phyloP scores from a whole-genome alignment of 2,888 invertebrate species.

The Drosophila barbarae region DNA sequence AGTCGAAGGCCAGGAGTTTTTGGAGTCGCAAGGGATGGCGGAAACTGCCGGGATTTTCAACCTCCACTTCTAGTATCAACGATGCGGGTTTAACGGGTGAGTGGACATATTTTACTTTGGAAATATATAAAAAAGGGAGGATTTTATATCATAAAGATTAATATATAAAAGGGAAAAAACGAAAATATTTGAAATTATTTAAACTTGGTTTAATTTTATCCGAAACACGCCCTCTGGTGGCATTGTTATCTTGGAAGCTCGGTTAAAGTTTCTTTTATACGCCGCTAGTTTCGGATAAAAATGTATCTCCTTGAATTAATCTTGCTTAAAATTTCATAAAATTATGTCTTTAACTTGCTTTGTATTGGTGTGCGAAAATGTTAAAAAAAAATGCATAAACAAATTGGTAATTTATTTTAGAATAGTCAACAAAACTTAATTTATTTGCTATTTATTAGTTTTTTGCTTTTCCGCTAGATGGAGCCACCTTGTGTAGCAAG shows the following conservation, averaged over 20 bases:
- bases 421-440: neutral
- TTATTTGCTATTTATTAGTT: neutral
- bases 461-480: neutral
- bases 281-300: neutral
- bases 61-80: slow-evolving; percentile 85
- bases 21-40: slow-evolving; percentile 90
- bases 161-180: neutral
- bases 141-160: neutral
- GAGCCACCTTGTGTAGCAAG: neutral
- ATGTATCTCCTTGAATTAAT: neutral
- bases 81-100: slow-evolving; percentile 85
- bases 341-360: neutral
- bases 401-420: neutral
- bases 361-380: neutral
- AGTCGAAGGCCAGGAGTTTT: slow-evolving; percentile 81
- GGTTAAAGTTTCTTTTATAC: neutral
- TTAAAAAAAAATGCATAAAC: neutral
- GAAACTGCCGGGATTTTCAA: slow-evolving; percentile 87
- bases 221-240: neutral
- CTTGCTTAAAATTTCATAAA: no score
- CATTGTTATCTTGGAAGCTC: neutral
- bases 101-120: slow-evolving; percentile 66
- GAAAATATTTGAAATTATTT: neutral
- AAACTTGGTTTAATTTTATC: neutral
- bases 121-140: neutral